These are phyloP conservation scores for Drosophila picticornis DNA, from an alignment of 2,888 invertebrate genomes.

Conservation along the genomic window DNA sequence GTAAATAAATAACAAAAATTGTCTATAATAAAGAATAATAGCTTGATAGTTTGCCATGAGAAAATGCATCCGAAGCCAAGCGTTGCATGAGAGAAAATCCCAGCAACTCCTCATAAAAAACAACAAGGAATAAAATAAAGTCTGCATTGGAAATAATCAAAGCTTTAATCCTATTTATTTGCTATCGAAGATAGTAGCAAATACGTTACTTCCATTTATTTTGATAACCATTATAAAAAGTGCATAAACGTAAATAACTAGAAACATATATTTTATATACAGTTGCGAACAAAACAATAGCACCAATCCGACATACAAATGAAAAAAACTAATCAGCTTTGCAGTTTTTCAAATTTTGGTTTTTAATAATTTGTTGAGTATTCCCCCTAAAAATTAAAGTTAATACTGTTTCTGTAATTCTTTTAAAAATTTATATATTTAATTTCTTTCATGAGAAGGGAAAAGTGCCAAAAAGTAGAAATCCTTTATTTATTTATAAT, in stretches of 20 bases:
- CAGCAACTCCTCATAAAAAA: constrained; percentile 23
- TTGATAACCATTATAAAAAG: constrained; percentile 68
- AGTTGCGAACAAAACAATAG: background rate
- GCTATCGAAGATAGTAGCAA: constrained; percentile 43
- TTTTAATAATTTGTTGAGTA: background rate
- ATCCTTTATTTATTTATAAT: background rate
- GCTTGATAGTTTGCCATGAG: constrained; percentile 6
- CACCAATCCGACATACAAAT: background rate
- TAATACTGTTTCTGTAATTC: background rate
- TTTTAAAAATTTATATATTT: too few relatives aligned
- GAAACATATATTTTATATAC: constrained; percentile 64
- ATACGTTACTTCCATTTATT: constrained; percentile 67
- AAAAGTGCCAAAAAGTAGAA: background rate
- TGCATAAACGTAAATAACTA: constrained; percentile 65
- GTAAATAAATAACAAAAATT: constrained; percentile 30
- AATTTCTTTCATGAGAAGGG: background rate
- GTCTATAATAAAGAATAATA: constrained; percentile 13
- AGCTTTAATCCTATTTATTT: constrained; percentile 70
- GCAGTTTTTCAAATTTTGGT: background rate
- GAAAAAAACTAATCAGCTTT: fast-evolving
- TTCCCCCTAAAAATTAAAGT: background rate
- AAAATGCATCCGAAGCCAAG: background rate
- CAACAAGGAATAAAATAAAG: constrained; percentile 50
- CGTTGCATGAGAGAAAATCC: background rate
- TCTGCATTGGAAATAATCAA: constrained; percentile 54